Evolutionary conservation across 2,113 vertebrate genomes (phyloP), one percentile per base, ranked within the genome.

Genomic region (Scolopax mira): DNA sequence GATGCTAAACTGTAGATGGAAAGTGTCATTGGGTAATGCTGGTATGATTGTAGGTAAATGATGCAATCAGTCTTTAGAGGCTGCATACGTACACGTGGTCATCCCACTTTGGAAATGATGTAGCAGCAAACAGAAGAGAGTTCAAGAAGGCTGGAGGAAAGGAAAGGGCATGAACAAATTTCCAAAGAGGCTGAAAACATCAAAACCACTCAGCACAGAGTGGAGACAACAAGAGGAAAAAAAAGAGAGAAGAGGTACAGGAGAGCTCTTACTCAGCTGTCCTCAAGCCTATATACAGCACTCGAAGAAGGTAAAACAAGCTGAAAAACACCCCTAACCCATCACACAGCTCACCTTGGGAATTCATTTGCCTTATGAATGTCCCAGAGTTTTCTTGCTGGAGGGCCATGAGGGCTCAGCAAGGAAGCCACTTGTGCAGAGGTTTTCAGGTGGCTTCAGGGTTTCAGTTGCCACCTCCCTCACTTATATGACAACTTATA

Each of bases 401-500:
- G 64, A 33, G 6, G 19, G 5, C 21, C 10, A 4, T 0, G 4
- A 25, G 54, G 27, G 18, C 18, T 61, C 46, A 44, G 35, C 5
- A 8, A 52, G 21, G 62, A 84, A 91, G 14, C 9, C 1, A 0
- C 35, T 21, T 27, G 16, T 22, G 44, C 49, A 55, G 44, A 7
- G 6, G 2, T 37, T 83, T 52, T 31, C 42, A 60, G 42, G 3
- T 67, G 28, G 12, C 30, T 54, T 54, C 27, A 54, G 51, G 27
- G 51, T 54, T 54, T 54, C 52, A 30, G 52, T 17, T 54, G 52
- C 52, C 1, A 1, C 21, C 37, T 35, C 48, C 21, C 37, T 35
- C 48, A 18, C 14, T 12, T 54, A 3, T 6, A 22, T 1, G 4
- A 30, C 1, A 2, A 3, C n/a, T n/a, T n/a, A n/a, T n/a, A n/a